Conservation (phyloP, 2,888 invertebrate genomes). For the Anaspis maculata region DNA sequence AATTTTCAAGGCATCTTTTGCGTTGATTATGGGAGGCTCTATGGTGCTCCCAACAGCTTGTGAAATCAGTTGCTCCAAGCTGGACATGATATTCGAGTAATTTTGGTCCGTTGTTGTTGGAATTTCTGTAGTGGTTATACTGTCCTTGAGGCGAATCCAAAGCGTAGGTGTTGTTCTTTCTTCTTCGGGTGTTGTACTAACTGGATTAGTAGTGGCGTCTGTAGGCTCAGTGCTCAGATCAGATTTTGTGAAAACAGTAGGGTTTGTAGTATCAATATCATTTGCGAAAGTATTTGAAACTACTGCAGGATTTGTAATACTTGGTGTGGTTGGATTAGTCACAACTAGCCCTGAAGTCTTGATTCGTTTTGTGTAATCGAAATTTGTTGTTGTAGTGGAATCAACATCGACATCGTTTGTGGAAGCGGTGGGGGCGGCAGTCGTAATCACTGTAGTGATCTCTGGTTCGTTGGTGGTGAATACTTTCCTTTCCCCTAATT, state of each 20-base stretch:
- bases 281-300: too few relatives aligned
- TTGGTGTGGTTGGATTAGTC: too few relatives aligned
- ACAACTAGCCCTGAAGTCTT: too few relatives aligned
- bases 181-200: too few relatives aligned
- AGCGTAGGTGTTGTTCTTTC: too few relatives aligned
- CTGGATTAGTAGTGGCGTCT: too few relatives aligned
- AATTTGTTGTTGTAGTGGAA: slow-evolving; percentile 5
- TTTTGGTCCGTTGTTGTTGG: slow-evolving; percentile 23
- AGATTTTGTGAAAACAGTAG: too few relatives aligned
- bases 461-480: slow-evolving; percentile 11
- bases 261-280: too few relatives aligned
- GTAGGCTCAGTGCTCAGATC: too few relatives aligned
- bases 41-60: slow-evolving; percentile 29
- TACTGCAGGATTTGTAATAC: too few relatives aligned
- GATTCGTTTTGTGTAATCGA: too few relatives aligned
- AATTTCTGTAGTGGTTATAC: slow-evolving; percentile 4
- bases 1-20: slow-evolving; percentile 20
- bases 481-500: slow-evolving; percentile 18
- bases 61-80: slow-evolving; percentile 33
- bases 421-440: slow-evolving; percentile 3
- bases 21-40: slow-evolving; percentile 18
- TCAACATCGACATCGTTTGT: slow-evolving; percentile 3
- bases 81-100: slow-evolving; percentile 30
- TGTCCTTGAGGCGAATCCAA: too few relatives aligned
- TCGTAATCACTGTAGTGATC: slow-evolving; percentile 8